Evolutionary conservation across 2,888 invertebrate species (phyloP), one percentile per base, ranked within the genome.

Genomic region (Thera britannica): DNA sequence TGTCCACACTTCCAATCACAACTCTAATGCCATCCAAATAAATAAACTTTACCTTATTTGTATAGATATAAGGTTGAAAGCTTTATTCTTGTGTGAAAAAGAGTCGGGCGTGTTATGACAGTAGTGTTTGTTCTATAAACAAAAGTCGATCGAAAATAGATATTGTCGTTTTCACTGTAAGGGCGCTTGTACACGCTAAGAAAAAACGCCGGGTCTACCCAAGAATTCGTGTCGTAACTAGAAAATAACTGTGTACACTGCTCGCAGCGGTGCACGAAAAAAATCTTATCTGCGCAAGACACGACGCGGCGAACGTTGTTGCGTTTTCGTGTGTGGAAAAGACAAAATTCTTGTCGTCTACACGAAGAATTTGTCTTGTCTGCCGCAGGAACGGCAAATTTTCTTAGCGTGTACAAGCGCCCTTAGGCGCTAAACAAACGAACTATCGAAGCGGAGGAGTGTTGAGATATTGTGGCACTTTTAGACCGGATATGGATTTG

Each of bases 151-250:
- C 86, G 83, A 85, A 86, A 85, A 88, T 85, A 87, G 88, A 90
- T 87, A 88, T 83, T 90, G 89, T 90, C 89, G 86, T 89, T 90
- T 89, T 90, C 90, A 87, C 83, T 87, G 75, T 81, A 75, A 82
- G n/a, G n/a, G n/a, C n/a, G n/a, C n/a, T n/a, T n/a, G n/a, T n/a
- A n/a, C n/a, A n/a, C n/a, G n/a, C n/a, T n/a, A n/a, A n/a, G n/a
- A n/a, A n/a, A n/a, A n/a, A n/a, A n/a, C n/a, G n/a, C n/a, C n/a
- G n/a, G n/a, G n/a, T n/a, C n/a, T n/a, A n/a, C n/a, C n/a, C n/a
- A n/a, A n/a, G n/a, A n/a, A n/a, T n/a, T n/a, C n/a, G n/a, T n/a
- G n/a, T n/a, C n/a, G n/a, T n/a, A n/a, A n/a, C n/a, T n/a, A n/a
- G n/a, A n/a, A n/a, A n/a, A n/a, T n/a, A n/a, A n/a, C n/a, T n/a